Conservation (phyloP, 2,888 invertebrate species). For the Sminthurides aquaticus region DNA sequence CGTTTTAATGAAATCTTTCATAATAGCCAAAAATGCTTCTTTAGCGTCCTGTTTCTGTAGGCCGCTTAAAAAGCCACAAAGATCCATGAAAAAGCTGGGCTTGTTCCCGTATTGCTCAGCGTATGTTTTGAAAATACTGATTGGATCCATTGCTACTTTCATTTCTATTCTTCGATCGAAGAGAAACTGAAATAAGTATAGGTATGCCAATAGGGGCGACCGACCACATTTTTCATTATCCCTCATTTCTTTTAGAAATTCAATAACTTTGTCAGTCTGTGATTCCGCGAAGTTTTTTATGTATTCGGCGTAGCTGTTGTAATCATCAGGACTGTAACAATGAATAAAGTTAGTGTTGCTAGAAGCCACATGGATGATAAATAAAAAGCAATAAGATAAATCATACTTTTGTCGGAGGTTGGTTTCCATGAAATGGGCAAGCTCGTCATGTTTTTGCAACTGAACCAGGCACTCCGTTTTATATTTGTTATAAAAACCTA, state of each 20-base stretch:
- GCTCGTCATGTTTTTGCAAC: constrained; percentile 21
- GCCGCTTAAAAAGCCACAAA: constrained; percentile 16
- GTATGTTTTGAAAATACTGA: constrained; percentile 18
- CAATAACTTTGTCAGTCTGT: constrained; percentile 18
- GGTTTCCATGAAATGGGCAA: constrained; percentile 22
- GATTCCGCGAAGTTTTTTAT: constrained; percentile 23
- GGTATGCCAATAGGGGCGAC: constrained; percentile 20
- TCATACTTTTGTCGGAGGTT: constrained; percentile 24
- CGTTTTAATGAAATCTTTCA: constrained; percentile 20
- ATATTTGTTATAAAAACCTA: constrained; percentile 27
- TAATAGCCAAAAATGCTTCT: constrained; percentile 16
- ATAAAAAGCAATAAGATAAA: neutral
- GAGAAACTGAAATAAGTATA: constrained; percentile 20
- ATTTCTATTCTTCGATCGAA: constrained; percentile 18
- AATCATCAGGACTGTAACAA: constrained; percentile 18
- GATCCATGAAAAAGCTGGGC: constrained; percentile 23
- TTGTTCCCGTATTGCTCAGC: constrained; percentile 10
- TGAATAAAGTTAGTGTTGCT: neutral
- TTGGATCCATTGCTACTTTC: constrained; percentile 17
- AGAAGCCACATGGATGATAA: neutral
- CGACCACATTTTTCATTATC: constrained; percentile 18
- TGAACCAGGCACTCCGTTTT: constrained; percentile 24
- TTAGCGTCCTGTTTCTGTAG: constrained; percentile 15
- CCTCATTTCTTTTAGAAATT: constrained; percentile 20
- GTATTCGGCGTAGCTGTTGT: constrained; percentile 26